A percentile compares a stretch with the other conserved stretches of the same genome.
Evolutionary conservation across 2,113 vertebrate species (phyloP).

Genomic region (Aptenodytes patagonicus): DNA sequence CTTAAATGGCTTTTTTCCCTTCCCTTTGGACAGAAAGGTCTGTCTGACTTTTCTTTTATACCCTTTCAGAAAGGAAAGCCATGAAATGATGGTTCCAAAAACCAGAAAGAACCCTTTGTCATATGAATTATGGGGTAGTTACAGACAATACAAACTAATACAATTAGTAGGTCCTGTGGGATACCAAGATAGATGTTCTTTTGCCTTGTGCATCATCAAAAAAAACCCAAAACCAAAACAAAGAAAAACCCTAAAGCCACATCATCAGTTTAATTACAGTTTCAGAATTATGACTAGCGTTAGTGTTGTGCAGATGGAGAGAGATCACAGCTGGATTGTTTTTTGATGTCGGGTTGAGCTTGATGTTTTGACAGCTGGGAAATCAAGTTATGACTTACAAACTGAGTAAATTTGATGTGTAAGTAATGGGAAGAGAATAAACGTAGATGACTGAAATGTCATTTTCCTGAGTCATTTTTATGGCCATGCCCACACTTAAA

Average conservation of each 20-base stretch:
- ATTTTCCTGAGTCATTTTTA: slow-evolving; percentile 63
- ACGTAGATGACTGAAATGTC: neutral
- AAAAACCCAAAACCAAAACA: neutral
- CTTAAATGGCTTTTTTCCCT: neutral
- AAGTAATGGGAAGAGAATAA: slow-evolving; percentile 49
- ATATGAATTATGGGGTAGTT: neutral
- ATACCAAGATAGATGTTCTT: neutral
- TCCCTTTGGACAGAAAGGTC: neutral
- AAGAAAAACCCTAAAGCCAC: neutral
- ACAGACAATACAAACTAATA: neutral
- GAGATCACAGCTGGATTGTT: neutral
- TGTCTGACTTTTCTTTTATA: neutral
- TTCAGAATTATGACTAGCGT: neutral
- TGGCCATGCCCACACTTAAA: slow-evolving; percentile 41
- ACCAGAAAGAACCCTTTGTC: neutral
- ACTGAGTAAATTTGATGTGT: slow-evolving; percentile 3
- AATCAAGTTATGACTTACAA: slow-evolving; percentile 3
- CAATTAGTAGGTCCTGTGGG: neutral
- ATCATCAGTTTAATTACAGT: neutral
- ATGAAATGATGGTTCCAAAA: neutral
- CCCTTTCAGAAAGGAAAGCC: neutral
- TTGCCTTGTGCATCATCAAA: neutral
- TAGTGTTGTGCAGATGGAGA: neutral
- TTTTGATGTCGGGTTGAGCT: neutral
- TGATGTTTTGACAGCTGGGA: neutral